Evolutionary conservation across 2,113 vertebrate species (phyloP).

Genomic region (Capreolus pygargus): DNA sequence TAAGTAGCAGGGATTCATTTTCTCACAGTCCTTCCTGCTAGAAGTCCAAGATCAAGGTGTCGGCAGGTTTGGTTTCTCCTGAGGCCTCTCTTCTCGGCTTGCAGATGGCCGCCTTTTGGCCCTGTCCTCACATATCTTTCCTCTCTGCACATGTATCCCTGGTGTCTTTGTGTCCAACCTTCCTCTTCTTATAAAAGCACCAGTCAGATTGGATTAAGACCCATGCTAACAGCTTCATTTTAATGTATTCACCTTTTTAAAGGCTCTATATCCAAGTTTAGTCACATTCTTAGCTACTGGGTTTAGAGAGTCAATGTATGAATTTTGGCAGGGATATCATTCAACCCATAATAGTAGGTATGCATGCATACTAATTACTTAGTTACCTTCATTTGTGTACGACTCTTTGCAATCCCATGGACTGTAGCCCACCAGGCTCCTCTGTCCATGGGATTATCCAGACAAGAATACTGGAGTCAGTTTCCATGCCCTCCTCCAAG

Average conservation of each 20-base stretch:
- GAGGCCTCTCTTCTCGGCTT: not conserved
- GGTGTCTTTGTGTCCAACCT: not conserved
- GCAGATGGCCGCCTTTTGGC: not conserved
- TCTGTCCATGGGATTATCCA: not conserved
- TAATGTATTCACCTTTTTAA: not conserved
- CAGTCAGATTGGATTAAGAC: not conserved
- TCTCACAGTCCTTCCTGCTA: not conserved
- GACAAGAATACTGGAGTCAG: not conserved
- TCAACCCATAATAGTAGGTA: too few species aligned
- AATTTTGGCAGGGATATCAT: not conserved
- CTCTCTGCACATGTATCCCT: not conserved
- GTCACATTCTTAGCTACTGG: not conserved
- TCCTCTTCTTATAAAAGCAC: not conserved
- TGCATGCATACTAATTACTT: not conserved
- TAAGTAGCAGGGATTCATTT: not conserved
- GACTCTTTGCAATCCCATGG: not conserved
- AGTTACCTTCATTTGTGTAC: not conserved
- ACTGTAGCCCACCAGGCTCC: not conserved
- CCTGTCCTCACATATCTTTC: not conserved
- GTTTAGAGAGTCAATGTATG: not conserved
- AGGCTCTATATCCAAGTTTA: not conserved
- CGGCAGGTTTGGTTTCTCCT: not conserved
- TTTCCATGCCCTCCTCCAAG: not conserved
- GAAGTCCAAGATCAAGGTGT: not conserved
- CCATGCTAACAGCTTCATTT: not conserved